Conservation (phyloP, 2,888 invertebrate species). For the Sthenelais limicola region DNA sequence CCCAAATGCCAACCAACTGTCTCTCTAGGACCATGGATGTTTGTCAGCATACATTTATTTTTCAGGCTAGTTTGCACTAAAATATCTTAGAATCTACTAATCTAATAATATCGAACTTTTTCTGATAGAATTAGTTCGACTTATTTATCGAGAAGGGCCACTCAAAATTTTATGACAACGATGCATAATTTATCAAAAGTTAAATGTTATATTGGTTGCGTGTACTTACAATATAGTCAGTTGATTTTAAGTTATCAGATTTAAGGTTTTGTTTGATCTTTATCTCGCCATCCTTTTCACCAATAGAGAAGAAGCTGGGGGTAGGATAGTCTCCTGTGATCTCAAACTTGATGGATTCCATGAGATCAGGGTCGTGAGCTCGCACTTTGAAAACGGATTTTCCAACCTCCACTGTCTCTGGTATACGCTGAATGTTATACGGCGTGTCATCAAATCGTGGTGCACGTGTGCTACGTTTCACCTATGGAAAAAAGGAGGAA, state of each 20-base stretch:
- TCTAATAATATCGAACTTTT: too few relatives aligned
- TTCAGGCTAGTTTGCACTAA: too few relatives aligned
- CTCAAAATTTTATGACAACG: too few relatives aligned
- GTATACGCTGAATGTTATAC: slow-evolving; percentile 48
- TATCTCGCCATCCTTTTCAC: slow-evolving; percentile 55
- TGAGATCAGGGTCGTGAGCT: slow-evolving; percentile 60
- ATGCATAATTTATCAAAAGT: too few relatives aligned
- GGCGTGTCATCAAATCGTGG: slow-evolving; percentile 51
- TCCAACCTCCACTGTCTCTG: slow-evolving; percentile 56
- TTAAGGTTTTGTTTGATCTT: slow-evolving; percentile 53
- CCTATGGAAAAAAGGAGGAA: too few relatives aligned
- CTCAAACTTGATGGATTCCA: slow-evolving; percentile 48
- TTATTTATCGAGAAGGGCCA: too few relatives aligned
- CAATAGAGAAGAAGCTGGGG: slow-evolving; percentile 59
- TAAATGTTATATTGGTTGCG: too few relatives aligned
- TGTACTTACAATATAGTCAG: slow-evolving; percentile 48
- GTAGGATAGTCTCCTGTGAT: slow-evolving; percentile 55
- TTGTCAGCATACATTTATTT: too few relatives aligned
- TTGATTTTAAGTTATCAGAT: slow-evolving; percentile 53
- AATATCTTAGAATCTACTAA: too few relatives aligned
- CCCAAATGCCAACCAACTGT: too few relatives aligned
- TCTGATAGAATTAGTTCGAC: too few relatives aligned
- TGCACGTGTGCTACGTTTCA: slow-evolving; percentile 43
- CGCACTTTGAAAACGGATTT: slow-evolving; percentile 54
- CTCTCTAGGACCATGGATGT: too few relatives aligned